A percentile compares a stretch with the other conserved stretches of the same genome.
Evolutionary conservation across 2,113 vertebrate genomes (phyloP).

Genomic region (Pongo pygmaeus): DNA sequence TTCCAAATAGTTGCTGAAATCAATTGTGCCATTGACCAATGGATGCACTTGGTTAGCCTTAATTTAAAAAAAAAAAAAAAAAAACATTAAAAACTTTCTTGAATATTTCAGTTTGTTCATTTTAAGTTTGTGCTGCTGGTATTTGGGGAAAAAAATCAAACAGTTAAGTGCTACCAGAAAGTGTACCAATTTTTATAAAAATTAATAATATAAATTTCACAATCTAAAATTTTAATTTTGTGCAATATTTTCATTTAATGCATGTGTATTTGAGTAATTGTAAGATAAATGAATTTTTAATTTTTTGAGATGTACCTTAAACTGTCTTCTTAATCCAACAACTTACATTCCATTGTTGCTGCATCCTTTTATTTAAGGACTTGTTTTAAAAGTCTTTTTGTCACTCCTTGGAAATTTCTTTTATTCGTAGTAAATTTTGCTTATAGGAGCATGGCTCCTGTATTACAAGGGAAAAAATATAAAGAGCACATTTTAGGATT

Average conservation of each 20-base stretch:
- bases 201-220: slow-evolving; percentile 83
- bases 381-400: slow-evolving; percentile 98
- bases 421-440: slow-evolving; percentile 82
- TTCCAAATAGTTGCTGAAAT: slow-evolving; percentile 82
- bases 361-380: slow-evolving; percentile 92
- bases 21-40: slow-evolving; percentile 86
- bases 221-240: slow-evolving; percentile 90
- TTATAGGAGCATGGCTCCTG: slow-evolving; percentile 82
- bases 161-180: slow-evolving; percentile 83
- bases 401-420: slow-evolving; percentile 85
- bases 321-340: slow-evolving; percentile 85
- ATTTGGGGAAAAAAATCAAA: slow-evolving; percentile 79
- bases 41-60: slow-evolving; percentile 89
- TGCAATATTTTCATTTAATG: slow-evolving; percentile 97
- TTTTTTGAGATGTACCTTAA: slow-evolving; percentile 89
- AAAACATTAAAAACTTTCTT: slow-evolving; percentile 76
- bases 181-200: slow-evolving; percentile 78
- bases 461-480: slow-evolving; percentile 82
- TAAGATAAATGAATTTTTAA: slow-evolving; percentile 89
- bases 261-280: slow-evolving; percentile 94
- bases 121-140: slow-evolving; percentile 84
- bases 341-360: slow-evolving; percentile 92
- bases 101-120: slow-evolving; percentile 80
- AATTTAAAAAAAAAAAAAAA: slow-evolving; percentile 78
- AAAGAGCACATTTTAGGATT: slow-evolving; percentile 89